Evolutionary conservation across 2,888 invertebrate genomes (phyloP).

Genomic region (Magallana nippona): DNA sequence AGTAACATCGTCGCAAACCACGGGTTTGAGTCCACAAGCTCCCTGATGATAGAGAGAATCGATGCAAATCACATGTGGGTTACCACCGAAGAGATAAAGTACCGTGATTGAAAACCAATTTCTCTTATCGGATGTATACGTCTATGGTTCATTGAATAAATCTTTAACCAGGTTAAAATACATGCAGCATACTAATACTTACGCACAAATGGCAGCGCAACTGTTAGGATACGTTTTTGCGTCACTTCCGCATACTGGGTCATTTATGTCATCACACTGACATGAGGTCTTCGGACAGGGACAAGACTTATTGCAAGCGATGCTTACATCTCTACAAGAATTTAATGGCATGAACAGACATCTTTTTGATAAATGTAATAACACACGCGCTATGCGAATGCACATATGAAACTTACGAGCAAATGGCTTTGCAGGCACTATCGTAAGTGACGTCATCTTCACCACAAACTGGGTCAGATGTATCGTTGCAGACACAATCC

Average conservation of each 20-base stretch:
- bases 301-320: conserved; percentile 3
- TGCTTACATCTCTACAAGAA: background rate
- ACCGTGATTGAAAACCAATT: too few relatives aligned
- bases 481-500: background rate
- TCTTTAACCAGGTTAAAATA: background rate
- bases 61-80: too few relatives aligned
- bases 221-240: conserved; percentile 3
- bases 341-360: too few relatives aligned
- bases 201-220: background rate
- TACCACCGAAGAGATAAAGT: too few relatives aligned
- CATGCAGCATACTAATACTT: background rate
- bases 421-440: background rate
- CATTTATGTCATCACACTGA: background rate
- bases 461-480: conserved; percentile 1
- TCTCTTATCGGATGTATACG: too few relatives aligned
- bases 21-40: too few relatives aligned
- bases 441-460: conserved; percentile 27
- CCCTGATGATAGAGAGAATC: too few relatives aligned
- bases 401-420: background rate
- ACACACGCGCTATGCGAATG: too few relatives aligned
- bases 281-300: background rate
- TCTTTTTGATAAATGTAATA: too few relatives aligned
- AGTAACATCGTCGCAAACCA: too few relatives aligned
- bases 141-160: too few relatives aligned
- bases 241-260: conserved; percentile 30